Evolutionary conservation across 2,113 vertebrate genomes (phyloP).

Genomic region (Ceyx margarethae): DNA sequence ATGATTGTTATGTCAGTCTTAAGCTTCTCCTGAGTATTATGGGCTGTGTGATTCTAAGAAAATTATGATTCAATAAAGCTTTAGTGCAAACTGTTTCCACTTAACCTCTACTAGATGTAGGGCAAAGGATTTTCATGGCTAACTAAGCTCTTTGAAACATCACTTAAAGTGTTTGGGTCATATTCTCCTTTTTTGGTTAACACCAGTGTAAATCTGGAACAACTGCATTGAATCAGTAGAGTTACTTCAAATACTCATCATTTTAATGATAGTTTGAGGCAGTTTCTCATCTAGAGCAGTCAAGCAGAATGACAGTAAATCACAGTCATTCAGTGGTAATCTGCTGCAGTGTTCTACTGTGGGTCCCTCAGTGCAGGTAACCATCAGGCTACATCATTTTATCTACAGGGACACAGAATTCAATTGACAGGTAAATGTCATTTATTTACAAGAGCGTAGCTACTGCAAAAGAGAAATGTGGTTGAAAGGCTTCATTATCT

Average conservation of each 20-base stretch:
- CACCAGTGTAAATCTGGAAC: background rate
- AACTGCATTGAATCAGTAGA: background rate
- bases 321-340: background rate
- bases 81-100: background rate
- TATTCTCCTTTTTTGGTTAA: background rate
- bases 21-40: background rate
- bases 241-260: background rate
- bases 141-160: background rate
- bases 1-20: background rate
- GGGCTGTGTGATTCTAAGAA: background rate
- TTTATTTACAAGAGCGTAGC: background rate
- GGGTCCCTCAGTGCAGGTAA: background rate
- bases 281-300: background rate
- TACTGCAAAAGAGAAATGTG: background rate
- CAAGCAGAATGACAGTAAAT: constrained; percentile 20
- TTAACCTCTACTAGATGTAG: background rate
- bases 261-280: background rate
- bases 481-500: background rate
- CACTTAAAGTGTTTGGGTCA: background rate
- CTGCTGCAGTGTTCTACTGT: rapidly evolving
- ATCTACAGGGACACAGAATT: background rate
- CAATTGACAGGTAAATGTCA: background rate
- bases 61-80: background rate
- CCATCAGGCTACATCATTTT: background rate
- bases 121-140: background rate